Base-by-base conservation (phyloP, 2,888 invertebrate genomes). In the Acleris holmiana region DNA sequence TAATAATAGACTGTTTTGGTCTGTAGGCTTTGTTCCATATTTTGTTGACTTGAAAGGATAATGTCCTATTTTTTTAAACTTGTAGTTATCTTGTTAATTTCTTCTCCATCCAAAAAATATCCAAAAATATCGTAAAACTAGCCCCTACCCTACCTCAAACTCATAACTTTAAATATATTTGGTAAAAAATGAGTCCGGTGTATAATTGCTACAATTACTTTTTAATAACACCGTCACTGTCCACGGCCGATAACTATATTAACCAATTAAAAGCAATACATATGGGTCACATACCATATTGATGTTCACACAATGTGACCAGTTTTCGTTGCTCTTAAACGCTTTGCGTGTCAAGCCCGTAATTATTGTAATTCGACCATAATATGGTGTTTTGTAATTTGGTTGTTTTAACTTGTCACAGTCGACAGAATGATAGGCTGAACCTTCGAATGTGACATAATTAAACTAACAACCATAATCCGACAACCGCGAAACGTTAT, bases 151-250 rank as follows among this genome's bases (percentile, higher is more conserved):
- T n/a, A 25, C 25, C 1, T 2, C 7, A 1, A 15, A 1, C 2
- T 40, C 8, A n/a, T n/a, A 4, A 44, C 23, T n/a, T 1, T 7
- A 50, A 23, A 2, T 1, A 17, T 5, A 18, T 40, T 10, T 21
- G 3, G 10, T 4, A 18, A 5, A 10, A 13, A 49, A 7, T 17
- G 8, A 19, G 15, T 71, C 68, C 63, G 68, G 69, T 67, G 48
- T 44, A 53, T 66, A 69, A 73, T 71, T 69, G 61, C 56, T 46
- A 41, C 67, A 68, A 70, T 71, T 70, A 46, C 41, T 41, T 53
- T 64, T 64, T 48, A 35, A 47, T 48, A 41, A 25, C n/a, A 19
- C 10, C 48, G 48, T 53, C 64, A 58, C 35, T 29, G 44, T 29
- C 44, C 17, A 47, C 40, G 23, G 21, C 58, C 15, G 35, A 15